Evolutionary conservation across 2,888 invertebrate genomes (phyloP).

Genomic region (Belgica antarctica): DNA sequence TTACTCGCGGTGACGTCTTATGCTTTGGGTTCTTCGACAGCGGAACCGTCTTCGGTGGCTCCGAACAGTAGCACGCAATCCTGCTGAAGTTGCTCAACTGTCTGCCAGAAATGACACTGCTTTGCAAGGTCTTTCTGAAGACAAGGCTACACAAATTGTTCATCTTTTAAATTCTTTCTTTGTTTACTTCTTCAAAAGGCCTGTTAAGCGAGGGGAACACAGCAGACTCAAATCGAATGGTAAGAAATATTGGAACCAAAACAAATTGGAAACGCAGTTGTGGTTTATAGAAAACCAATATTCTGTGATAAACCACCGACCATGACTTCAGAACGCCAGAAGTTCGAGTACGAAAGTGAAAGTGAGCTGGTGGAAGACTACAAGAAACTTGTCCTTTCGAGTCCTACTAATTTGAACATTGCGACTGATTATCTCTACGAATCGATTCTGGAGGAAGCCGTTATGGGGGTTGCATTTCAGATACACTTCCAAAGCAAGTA

Average conservation of each 20-base stretch:
- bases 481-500: constrained; percentile 10
- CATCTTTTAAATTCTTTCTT: neutral
- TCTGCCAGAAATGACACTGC: neutral
- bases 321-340: neutral
- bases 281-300: no score
- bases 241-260: no score
- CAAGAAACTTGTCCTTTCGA: neutral
- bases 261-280: no score
- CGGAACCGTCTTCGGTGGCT: neutral
- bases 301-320: no score
- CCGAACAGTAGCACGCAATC: neutral
- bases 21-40: constrained; percentile 15
- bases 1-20: constrained; percentile 57
- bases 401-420: neutral
- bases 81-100: neutral
- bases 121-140: constrained; percentile 20
- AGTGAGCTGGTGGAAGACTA: neutral
- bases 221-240: no score
- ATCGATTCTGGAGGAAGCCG: neutral
- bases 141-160: neutral
- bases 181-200: neutral
- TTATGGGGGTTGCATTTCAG: constrained; percentile 5
- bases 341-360: constrained; percentile 3
- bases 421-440: neutral
- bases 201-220: no score